Evolutionary conservation across 2,888 invertebrate species (phyloP).

Genomic region (Elgonia sp.): DNA sequence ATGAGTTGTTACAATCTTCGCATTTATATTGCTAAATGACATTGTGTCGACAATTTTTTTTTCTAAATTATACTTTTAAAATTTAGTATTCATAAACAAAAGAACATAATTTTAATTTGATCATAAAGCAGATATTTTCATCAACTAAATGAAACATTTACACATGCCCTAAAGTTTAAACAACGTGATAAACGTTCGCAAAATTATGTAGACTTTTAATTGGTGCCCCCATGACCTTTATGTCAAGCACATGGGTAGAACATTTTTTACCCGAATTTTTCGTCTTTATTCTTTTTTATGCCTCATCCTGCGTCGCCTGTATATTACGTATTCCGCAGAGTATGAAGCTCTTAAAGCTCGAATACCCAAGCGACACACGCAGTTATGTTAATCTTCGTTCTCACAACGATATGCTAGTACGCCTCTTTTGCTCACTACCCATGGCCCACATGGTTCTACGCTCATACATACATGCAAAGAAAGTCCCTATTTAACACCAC

Average conservation of each 20-base stretch:
- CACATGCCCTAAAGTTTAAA: background rate
- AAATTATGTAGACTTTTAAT: slow-evolving; percentile 28
- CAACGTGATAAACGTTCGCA: background rate
- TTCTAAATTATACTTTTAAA: too few species aligned
- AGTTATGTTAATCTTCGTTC: slow-evolving; percentile 78
- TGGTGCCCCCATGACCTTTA: slow-evolving; percentile 18
- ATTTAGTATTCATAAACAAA: too few species aligned
- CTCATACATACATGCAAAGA: slow-evolving; percentile 74
- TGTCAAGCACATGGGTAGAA: slow-evolving; percentile 23
- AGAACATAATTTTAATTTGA: too few species aligned
- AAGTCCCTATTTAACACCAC: slow-evolving; percentile 73
- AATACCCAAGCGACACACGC: slow-evolving; percentile 77
- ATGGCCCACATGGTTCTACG: slow-evolving; percentile 48
- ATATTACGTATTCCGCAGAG: slow-evolving; percentile 77
- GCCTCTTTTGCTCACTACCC: slow-evolving; percentile 47
- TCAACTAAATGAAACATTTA: background rate
- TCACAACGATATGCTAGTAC: slow-evolving; percentile 60
- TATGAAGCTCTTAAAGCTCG: slow-evolving; percentile 78
- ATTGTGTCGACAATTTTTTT: too few species aligned
- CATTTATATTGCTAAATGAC: too few species aligned
- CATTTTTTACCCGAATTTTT: slow-evolving; percentile 50
- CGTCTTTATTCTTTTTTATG: slow-evolving; percentile 36
- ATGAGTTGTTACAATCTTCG: too few species aligned
- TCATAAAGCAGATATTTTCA: background rate
- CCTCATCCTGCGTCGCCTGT: slow-evolving; percentile 44